Conservation (phyloP, 2,888 invertebrate species). For the Ligdia adustata region DNA sequence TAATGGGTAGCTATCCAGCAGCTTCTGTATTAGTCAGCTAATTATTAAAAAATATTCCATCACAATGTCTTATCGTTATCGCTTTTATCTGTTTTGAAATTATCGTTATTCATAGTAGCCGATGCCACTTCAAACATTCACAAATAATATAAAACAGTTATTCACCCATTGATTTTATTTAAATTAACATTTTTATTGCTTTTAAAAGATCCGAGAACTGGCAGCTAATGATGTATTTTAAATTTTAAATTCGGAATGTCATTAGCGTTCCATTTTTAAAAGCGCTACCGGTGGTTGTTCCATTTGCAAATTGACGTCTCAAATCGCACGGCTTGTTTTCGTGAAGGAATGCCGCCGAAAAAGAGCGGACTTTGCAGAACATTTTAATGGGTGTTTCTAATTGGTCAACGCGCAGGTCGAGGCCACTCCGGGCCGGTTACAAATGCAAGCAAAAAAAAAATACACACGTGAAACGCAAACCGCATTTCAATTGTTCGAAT, state of each 20-base stretch:
- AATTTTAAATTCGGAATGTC: constrained; percentile 51
- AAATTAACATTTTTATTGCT: constrained; percentile 35
- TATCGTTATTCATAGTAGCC: constrained; percentile 18
- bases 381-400: constrained; percentile 77
- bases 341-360: constrained; percentile 76
- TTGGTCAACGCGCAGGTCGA: constrained; percentile 69
- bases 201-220: constrained; percentile 34
- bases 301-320: constrained; percentile 71
- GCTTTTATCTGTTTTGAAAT: constrained; percentile 16
- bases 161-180: constrained; percentile 31
- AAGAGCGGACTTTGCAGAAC: constrained; percentile 56
- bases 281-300: constrained; percentile 64
- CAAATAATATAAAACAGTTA: constrained; percentile 19
- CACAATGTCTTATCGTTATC: constrained; percentile 4
- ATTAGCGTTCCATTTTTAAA: constrained; percentile 61
- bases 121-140: constrained; percentile 15
- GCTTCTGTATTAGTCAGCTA: constrained; percentile 10
- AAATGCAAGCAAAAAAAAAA: constrained; percentile 43
- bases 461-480: constrained; percentile 21
- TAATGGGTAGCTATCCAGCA: background rate
- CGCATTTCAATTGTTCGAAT: constrained; percentile 29
- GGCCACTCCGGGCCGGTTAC: constrained; percentile 43
- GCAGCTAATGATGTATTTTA: constrained; percentile 48
- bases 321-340: constrained; percentile 68
- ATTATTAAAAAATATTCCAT: constrained; percentile 6